A percentile compares a stretch with the other conserved stretches of the same genome.
These are phyloP conservation scores for Deilephila porcellus DNA, from an alignment of 2,888 invertebrate species.

Conservation along the genomic window DNA sequence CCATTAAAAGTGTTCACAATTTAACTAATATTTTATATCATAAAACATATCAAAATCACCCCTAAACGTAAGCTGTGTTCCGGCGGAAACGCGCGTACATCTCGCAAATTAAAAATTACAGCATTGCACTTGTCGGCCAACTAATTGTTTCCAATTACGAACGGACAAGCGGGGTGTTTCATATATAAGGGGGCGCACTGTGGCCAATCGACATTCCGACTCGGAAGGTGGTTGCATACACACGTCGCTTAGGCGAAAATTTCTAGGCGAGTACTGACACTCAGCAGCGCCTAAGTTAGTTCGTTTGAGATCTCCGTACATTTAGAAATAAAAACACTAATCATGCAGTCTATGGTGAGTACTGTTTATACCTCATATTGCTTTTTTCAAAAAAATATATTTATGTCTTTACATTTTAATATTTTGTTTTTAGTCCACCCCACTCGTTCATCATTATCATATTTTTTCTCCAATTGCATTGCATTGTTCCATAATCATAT, in stretches of 20 bases:
- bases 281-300: conserved; percentile 82
- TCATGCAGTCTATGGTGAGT: too few relatives aligned
- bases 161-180: conserved; percentile 72
- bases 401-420: background rate
- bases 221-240: conserved; percentile 70
- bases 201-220: conserved; percentile 74
- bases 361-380: too few relatives aligned
- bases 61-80: conserved; percentile 39
- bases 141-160: conserved; percentile 83
- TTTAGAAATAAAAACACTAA: conserved; percentile 55
- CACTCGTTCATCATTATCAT: too few relatives aligned
- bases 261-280: conserved; percentile 81
- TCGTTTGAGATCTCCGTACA: conserved; percentile 82
- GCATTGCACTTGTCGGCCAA: conserved; percentile 75
- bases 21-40: too few relatives aligned
- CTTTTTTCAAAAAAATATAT: too few relatives aligned
- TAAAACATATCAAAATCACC: background rate
- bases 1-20: too few relatives aligned
- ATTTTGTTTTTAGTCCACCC: too few relatives aligned
- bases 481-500: too few relatives aligned
- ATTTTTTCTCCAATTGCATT: too few relatives aligned
- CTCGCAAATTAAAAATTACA: conserved; percentile 76
- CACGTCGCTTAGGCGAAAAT: conserved; percentile 82
- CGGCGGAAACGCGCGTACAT: conserved; percentile 67
- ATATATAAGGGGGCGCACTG: conserved; percentile 76